phyloP scores from a whole-genome alignment of 2,797 vertebrate genomes.

The Gymnothorax javanicus region DNA sequence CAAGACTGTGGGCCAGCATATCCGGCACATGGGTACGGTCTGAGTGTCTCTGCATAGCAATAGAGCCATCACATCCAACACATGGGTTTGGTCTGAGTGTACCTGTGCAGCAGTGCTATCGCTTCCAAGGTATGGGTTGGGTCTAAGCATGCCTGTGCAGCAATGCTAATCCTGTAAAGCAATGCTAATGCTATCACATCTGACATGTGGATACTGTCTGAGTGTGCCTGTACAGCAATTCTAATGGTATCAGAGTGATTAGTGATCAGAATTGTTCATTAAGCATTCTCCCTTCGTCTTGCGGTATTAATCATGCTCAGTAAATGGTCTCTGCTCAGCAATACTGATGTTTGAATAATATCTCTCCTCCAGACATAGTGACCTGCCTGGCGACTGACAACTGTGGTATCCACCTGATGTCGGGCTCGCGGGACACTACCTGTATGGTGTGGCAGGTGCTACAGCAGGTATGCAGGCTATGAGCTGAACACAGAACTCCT shows the following conservation, averaged over 20 bases:
- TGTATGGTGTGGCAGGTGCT: conserved; percentile 96
- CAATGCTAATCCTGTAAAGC: no score
- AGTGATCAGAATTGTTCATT: no score
- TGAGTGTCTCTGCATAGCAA: neutral
- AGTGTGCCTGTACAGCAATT: no score
- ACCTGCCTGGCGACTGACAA: conserved; percentile 92
- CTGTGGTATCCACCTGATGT: conserved; percentile 93
- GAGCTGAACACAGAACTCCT: neutral
- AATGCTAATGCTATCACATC: no score
- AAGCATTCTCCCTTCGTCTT: no score
- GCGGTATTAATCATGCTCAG: neutral
- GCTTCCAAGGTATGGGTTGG: no score
- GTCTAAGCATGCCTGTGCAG: no score
- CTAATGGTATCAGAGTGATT: no score
- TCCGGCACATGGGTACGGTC: conserved; percentile 91
- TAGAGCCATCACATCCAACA: neutral
- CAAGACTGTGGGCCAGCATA: conserved; percentile 85
- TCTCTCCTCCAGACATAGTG: conserved; percentile 78
- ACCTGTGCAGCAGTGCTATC: neutral
- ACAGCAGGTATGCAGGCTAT: conserved; percentile 78
- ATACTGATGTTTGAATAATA: neutral
- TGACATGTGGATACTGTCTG: no score
- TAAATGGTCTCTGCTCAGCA: neutral
- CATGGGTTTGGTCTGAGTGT: neutral
- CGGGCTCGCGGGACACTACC: conserved; percentile 92